Evolutionary conservation across 2,888 invertebrate species (phyloP).

Genomic region (Chironomus tentans): DNA sequence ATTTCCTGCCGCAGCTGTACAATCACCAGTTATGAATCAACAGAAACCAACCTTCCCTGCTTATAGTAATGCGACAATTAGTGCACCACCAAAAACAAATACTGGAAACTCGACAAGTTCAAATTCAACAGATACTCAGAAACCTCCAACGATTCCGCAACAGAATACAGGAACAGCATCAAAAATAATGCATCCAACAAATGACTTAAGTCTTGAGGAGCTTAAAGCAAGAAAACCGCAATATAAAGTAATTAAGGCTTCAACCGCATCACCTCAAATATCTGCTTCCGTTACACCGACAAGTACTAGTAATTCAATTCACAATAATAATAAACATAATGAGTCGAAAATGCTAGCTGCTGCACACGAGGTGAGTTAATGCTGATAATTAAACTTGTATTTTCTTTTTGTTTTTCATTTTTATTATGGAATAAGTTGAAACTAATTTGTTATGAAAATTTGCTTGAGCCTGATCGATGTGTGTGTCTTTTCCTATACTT

Average conservation of each 20-base stretch:
- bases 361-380: constrained; percentile 31
- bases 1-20: constrained; percentile 69
- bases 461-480: constrained; percentile 20
- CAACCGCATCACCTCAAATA: constrained; percentile 28
- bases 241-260: constrained; percentile 45
- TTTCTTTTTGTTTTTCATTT: neutral
- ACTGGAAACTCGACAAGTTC: constrained; percentile 41
- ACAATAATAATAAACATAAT: constrained; percentile 41
- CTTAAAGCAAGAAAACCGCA: constrained; percentile 60
- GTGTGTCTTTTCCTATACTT: neutral
- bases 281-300: constrained; percentile 27
- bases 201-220: constrained; percentile 85
- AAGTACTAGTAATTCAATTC: constrained; percentile 37
- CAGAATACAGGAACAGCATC: constrained; percentile 75
- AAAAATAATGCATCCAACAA: constrained; percentile 87
- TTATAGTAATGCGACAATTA: constrained; percentile 63
- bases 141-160: constrained; percentile 42
- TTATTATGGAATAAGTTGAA: no score
- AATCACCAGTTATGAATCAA: constrained; percentile 47
- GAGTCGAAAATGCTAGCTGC: constrained; percentile 28
- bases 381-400: constrained; percentile 31
- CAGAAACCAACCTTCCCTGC: constrained; percentile 72
- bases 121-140: constrained; percentile 37
- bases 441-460: neutral
- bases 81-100: constrained; percentile 57